Evolutionary conservation across 1,140 invertebrate genomes (phyloP), one percentile per base, ranked within the genome.

Genomic region (Anagrus nilaparvatae): DNA sequence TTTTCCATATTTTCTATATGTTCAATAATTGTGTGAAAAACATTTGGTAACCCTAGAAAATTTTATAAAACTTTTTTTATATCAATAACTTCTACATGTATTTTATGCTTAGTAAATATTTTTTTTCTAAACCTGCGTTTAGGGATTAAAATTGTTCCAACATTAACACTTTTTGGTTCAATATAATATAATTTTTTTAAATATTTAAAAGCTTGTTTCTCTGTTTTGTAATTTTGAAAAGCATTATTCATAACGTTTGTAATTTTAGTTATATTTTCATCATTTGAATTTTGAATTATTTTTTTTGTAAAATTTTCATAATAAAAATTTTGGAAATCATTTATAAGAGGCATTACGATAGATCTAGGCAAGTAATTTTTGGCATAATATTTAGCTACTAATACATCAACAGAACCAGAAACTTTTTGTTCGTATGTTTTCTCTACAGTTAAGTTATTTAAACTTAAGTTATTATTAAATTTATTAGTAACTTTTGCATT

Each of bases 361-460:
- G 30, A 41, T 16, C 40, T 18, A 10, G 30, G 24, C 16, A 41
- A 3, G n/a, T 1, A 20, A 7, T 13, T 13, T 24, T 41, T 32
- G 9, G 40, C 30, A 25, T 41, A 41, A 12, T 32, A 24, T 17
- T 41, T 32, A 2, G 21, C 30, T 10, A 41, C 20, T 3, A 35
- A 35, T 1, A 35, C 5, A 3, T 19, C 19, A 0, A 23, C 33
- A 21, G 2, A 7, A 21, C 24, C 14, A 8, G 6, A 13, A 0
- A 35, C 5, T 13, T 5, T 20, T 35, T 5, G 19, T 21, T 12
- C 19, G 9, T 21, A 35, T n/a, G 20, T 4, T 12, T 6, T 2
- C 7, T n/a, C n/a, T n/a, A n/a, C n/a, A 13, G 20, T 6, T 19
- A 21, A 6, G 24, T 23, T 6, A 5, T 35, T 9, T 19, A 2